Conservation (phyloP, 2,888 invertebrate species). For the Augochlorella aurata region DNA sequence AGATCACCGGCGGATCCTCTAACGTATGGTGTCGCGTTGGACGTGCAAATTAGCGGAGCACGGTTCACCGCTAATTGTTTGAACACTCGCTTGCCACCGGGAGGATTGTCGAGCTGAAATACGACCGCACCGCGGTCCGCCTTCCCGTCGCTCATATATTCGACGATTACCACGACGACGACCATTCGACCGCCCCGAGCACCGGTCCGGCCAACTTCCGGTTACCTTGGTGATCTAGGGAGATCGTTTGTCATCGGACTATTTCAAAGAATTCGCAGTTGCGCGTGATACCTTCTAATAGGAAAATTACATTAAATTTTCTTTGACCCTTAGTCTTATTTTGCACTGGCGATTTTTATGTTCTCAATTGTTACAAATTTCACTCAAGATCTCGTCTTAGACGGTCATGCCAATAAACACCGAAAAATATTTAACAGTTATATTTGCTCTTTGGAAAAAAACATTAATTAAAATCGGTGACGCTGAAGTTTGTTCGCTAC, state of each 20-base stretch:
- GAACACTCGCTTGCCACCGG: constrained; percentile 46
- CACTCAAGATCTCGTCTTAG: no score
- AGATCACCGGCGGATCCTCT: not conserved
- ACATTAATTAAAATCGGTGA: no score
- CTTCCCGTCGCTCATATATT: constrained; percentile 23
- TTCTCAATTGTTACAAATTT: no score
- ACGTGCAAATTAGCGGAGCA: constrained; percentile 48
- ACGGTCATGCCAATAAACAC: no score
- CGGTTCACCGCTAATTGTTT: constrained; percentile 56
- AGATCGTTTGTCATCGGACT: not conserved
- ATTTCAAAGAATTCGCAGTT: not conserved
- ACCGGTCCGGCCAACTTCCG: not conserved
- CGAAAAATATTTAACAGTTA: no score
- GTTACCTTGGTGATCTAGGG: not conserved
- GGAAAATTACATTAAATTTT: no score
- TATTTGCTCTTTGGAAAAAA: no score
- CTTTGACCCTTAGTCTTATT: no score
- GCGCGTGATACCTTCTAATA: no score
- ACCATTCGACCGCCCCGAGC: not conserved
- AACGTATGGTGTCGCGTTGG: constrained; percentile 23
- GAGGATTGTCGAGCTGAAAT: constrained; percentile 44
- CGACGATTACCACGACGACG: constrained; percentile 30
- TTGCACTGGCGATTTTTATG: no score
- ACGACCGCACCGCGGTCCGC: constrained; percentile 14
- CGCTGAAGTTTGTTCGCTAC: no score